Base-by-base conservation (phyloP, 1,140 invertebrate genomes). In the Lasaia peninsularis region DNA sequence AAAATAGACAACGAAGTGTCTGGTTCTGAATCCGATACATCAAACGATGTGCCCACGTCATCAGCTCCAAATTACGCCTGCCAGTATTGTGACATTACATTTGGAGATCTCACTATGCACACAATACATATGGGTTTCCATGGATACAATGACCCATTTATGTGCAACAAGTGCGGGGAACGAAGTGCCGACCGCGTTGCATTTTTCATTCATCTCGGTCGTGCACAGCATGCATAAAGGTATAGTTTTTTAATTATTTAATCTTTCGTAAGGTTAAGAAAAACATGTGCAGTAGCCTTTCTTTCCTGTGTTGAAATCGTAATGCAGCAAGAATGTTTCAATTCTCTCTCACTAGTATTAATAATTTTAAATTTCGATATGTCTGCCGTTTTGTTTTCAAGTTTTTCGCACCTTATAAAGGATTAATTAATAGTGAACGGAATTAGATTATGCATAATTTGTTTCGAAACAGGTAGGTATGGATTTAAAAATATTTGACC, bases 121-220 rank as follows among this genome's bases (percentile, higher is more conserved):
- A 95, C 94, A 0, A 95, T 98, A 74, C 98, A 99, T 87, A 98
- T 98, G 96, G 96, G 96, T 55, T 99, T 97, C 86, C 98, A 99
- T 83, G 95, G 94, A 2, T 95, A 93, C 88, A 91, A 94, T 56
- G 93, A 98, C 81, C 98, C 98, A 0, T 98, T 96, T 83, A 95
- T 94, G 61, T 99, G 98, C 86, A 98, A 98, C 89, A 95, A 96
- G 90, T 99, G 98, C 80, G 98, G 98, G 1, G 92, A 96, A 56
- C 85, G 93, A 58, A 95, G 94, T 60, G 80, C 91, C 1, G 95
- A 99, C 73, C 94, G 94, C 69, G 91, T 98, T 0, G 92, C 94
- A 0, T 99, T 99, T 80, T 98, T 97, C 80, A 90, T 98, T 0
- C 98, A 99, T 82, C 94, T 99, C 63, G 95, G 95, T 4, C 92